Evolutionary conservation across 2,797 vertebrate species (phyloP), one percentile per base, ranked within the genome.

Genomic region (Myripristis murdjan): DNA sequence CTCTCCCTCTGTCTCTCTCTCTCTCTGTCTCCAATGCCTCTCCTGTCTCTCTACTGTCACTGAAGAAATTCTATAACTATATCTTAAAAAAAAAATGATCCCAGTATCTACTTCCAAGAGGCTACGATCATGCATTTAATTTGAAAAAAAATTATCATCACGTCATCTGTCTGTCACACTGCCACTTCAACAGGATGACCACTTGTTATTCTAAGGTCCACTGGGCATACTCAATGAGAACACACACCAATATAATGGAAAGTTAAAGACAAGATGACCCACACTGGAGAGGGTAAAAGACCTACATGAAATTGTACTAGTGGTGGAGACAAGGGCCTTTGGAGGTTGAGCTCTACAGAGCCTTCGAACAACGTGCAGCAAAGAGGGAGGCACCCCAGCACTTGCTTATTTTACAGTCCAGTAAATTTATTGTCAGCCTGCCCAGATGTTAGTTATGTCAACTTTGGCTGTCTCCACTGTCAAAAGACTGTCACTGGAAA

Each of bases 311-410:
- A 73, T 9, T 5, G n/a, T 24, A 23, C 7, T 24, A n/a, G 9
- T 43, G 15, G 23, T 18, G 16, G 46, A 56, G 61, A 80, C 22
- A 0, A 23, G 43, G 20, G 56, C 31, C 9, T 20, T 15, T 1
- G 33, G 64, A 37, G 47, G 39, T 48, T 49, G 18, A 35, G 26
- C 55, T 47, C n/a, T 24, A 41, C 11, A 22, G 31, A 49, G 10
- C 2, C 39, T 43, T 26, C 9, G 56, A 49, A 58, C 20, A 55
- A 60, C 72, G 74, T 79, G 73, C 72, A 77, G 7, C 9, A 59
- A 70, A 48, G 16, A 37, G 23, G 20, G 64, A 85, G 62, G 37
- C 64, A 81, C 65, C 4, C 66, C 31, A 70, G 63, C 58, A 75
- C 58, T 62, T 69, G 10, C 31, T 31, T 23, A 54, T 74, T 77